Evolutionary conservation across 2,113 vertebrate genomes (phyloP).

Genomic region (Anseranas semipalmata): DNA sequence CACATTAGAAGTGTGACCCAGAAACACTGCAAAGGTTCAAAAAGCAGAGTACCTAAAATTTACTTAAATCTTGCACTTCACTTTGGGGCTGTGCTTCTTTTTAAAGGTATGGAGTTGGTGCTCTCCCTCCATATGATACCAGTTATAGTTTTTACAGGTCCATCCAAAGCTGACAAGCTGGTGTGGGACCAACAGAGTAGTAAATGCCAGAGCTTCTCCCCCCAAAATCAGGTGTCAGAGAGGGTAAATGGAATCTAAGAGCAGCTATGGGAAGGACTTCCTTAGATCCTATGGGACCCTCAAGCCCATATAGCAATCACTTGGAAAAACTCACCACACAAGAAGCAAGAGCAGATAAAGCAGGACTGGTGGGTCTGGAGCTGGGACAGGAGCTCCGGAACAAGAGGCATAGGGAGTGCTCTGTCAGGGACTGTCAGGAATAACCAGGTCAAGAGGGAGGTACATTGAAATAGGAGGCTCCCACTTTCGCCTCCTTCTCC

Average conservation of each 20-base stretch:
- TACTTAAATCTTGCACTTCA: neutral
- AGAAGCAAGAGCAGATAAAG: neutral
- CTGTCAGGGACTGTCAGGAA: neutral
- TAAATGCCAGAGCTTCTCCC: neutral
- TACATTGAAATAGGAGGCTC: neutral
- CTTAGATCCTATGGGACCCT: neutral
- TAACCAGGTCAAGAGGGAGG: neutral
- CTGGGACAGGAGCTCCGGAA: neutral
- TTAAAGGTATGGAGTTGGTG: neutral
- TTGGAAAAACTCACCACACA: neutral
- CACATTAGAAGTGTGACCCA: neutral
- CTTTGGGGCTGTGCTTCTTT: neutral
- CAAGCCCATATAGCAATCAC: neutral
- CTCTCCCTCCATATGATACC: neutral
- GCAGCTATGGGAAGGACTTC: neutral
- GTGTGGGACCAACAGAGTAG: neutral
- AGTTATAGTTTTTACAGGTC: neutral
- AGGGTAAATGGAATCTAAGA: neutral
- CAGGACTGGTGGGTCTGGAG: neutral
- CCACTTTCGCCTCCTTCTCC: neutral
- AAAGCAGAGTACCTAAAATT: neutral
- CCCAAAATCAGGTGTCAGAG: neutral
- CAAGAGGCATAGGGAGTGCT: neutral
- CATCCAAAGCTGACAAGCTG: neutral
- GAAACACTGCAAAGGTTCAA: neutral